A percentile compares a stretch with the other conserved stretches of the same genome.
These are phyloP conservation scores for Nysson spinosus DNA, from an alignment of 2,888 invertebrate species.

Conservation along the genomic window DNA sequence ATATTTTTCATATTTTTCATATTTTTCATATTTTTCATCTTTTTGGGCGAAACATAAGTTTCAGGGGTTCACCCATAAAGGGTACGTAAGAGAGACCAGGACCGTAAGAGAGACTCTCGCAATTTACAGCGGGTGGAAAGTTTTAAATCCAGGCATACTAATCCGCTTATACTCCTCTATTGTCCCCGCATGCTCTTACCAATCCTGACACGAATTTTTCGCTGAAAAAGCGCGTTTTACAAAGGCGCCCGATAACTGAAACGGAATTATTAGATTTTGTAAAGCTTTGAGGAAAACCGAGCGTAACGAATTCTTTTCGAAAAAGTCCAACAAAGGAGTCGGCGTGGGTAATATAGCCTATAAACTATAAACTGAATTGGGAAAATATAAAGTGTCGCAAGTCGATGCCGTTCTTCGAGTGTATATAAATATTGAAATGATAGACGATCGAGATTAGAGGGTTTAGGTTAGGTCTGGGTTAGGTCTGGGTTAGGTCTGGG, in stretches of 20 bases:
- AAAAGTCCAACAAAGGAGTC: too few relatives aligned
- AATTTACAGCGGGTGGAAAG: slow-evolving; percentile 40
- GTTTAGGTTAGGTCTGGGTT: too few relatives aligned
- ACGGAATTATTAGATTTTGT: slow-evolving; percentile 13
- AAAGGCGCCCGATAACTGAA: slow-evolving; percentile 18
- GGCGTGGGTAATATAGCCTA: too few relatives aligned
- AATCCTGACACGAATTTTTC: slow-evolving; percentile 31
- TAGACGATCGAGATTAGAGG: too few relatives aligned
- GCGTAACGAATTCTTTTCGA: background rate
- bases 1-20: too few relatives aligned
- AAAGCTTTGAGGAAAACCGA: background rate
- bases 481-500: too few relatives aligned
- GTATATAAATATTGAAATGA: too few relatives aligned
- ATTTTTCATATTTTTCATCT: background rate
- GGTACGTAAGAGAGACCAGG: slow-evolving; percentile 5
- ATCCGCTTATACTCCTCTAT: slow-evolving; percentile 50
- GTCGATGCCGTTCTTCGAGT: too few relatives aligned
- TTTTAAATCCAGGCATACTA: slow-evolving; percentile 37
- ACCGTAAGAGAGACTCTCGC: slow-evolving; percentile 23
- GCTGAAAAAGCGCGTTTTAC: slow-evolving; percentile 33
- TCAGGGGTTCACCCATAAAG: too few relatives aligned
- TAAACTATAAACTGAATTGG: too few relatives aligned
- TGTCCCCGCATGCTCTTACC: slow-evolving; percentile 22
- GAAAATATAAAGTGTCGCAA: too few relatives aligned
- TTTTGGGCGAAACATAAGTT: slow-evolving; percentile 9